Evolutionary conservation across 2,113 vertebrate genomes (phyloP).

Genomic region (Pimephales promelas): DNA sequence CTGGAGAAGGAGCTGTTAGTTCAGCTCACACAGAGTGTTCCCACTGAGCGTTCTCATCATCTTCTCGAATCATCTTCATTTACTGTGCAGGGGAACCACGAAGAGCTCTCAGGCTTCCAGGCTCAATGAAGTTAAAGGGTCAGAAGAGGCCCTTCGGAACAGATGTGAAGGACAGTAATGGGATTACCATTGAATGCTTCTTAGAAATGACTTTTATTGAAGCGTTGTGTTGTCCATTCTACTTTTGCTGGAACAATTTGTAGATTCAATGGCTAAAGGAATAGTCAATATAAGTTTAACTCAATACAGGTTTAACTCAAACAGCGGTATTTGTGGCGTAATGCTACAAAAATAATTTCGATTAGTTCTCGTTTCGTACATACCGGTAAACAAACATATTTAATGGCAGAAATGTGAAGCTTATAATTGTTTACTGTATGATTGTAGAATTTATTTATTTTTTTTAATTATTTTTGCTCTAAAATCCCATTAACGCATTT

Average conservation of each 20-base stretch:
- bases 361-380: not conserved
- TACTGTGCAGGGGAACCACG: not conserved
- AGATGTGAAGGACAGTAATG: constrained; percentile 26
- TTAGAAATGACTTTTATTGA: constrained; percentile 21
- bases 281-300: not conserved
- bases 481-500: too few relatives aligned
- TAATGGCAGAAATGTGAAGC: not conserved
- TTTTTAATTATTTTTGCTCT: too few relatives aligned
- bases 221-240: not conserved
- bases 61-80: constrained; percentile 29
- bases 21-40: not conserved
- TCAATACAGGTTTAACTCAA: not conserved
- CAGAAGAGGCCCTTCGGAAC: not conserved
- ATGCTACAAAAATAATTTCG: not conserved
- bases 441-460: too few relatives aligned
- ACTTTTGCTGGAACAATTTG: not conserved
- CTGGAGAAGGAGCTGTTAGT: constrained; percentile 16
- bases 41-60: not conserved
- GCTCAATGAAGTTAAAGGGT: constrained; percentile 9
- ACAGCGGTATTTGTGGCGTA: not conserved
- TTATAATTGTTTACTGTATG: not conserved
- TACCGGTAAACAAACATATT: not conserved
- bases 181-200: constrained; percentile 16
- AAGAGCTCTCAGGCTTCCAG: constrained; percentile 32
- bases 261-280: not conserved